phyloP scores from a whole-genome alignment of 2,113 vertebrate species.

The Guaruba guarouba region DNA sequence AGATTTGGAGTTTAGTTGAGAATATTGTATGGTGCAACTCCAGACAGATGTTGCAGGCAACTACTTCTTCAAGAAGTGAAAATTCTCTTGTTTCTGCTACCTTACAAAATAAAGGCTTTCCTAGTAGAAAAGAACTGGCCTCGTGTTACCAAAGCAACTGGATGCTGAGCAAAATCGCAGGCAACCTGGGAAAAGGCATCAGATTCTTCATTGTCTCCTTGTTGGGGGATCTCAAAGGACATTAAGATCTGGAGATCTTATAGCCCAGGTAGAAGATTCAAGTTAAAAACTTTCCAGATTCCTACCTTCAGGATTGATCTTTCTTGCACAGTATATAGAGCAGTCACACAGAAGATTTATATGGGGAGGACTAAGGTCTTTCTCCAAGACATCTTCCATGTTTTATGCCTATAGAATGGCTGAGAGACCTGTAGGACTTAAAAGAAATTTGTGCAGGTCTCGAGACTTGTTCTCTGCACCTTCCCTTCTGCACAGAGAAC shows the following conservation, averaged over 20 bases:
- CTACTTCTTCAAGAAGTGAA: neutral
- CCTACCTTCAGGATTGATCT: neutral
- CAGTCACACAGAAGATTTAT: neutral
- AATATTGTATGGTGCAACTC: neutral
- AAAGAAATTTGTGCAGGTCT: neutral
- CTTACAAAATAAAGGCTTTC: neutral
- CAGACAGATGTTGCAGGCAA: neutral
- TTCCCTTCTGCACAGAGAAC: neutral
- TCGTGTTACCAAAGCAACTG: neutral
- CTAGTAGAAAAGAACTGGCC: neutral
- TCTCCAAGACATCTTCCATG: neutral
- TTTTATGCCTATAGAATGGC: neutral
- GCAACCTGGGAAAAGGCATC: neutral
- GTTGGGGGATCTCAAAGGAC: neutral
- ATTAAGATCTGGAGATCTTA: neutral
- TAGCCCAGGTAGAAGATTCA: neutral
- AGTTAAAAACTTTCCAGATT: neutral
- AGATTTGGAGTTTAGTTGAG: neutral
- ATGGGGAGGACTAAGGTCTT: neutral
- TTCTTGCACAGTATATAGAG: neutral
- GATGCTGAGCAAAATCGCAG: neutral
- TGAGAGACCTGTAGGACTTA: neutral
- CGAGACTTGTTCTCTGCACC: accelerated
- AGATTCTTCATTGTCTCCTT: neutral
- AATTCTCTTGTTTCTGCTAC: neutral